These are phyloP conservation scores for Thereva unica DNA, from an alignment of 2,888 invertebrate genomes.

Conservation along the genomic window DNA sequence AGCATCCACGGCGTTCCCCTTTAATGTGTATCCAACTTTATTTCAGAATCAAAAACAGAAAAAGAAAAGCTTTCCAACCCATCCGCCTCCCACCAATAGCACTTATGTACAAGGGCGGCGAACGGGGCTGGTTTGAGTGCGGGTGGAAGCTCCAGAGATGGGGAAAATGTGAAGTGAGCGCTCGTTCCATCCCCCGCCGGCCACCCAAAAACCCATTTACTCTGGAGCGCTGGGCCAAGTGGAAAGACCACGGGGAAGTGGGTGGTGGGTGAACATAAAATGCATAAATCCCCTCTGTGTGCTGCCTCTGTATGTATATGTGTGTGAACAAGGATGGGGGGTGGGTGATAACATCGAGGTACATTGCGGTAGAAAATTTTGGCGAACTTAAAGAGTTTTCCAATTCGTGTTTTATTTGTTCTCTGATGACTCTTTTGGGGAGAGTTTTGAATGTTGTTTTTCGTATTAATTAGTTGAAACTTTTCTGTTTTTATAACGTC, in stretches of 20 bases:
- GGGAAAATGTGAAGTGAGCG: neutral
- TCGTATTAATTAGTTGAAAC: too few relatives aligned
- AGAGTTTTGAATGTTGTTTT: too few relatives aligned
- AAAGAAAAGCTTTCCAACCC: slow-evolving; percentile 15
- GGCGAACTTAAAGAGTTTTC: too few relatives aligned
- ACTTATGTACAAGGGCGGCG: slow-evolving; percentile 37
- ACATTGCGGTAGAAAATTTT: too few relatives aligned
- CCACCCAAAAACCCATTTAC: neutral
- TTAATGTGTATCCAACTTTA: slow-evolving; percentile 42
- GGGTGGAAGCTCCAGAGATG: slow-evolving; percentile 7
- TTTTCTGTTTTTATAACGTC: too few relatives aligned
- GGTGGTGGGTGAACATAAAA: slow-evolving; percentile 38
- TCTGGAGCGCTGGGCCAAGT: too few relatives aligned
- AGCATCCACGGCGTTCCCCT: slow-evolving; percentile 35
- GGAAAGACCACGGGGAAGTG: too few relatives aligned
- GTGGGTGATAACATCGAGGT: neutral
- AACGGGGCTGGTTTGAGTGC: slow-evolving; percentile 17
- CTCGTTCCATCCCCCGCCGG: neutral
- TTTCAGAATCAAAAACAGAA: slow-evolving; percentile 38
- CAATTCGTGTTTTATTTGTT: too few relatives aligned
- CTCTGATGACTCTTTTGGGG: too few relatives aligned
- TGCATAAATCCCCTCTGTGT: slow-evolving; percentile 38
- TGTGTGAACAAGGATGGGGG: slow-evolving; percentile 2
- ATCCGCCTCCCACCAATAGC: slow-evolving; percentile 2
- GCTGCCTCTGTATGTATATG: slow-evolving; percentile 21